Base-by-base conservation (phyloP, 2,888 invertebrate species). In the Molanna angustata region DNA sequence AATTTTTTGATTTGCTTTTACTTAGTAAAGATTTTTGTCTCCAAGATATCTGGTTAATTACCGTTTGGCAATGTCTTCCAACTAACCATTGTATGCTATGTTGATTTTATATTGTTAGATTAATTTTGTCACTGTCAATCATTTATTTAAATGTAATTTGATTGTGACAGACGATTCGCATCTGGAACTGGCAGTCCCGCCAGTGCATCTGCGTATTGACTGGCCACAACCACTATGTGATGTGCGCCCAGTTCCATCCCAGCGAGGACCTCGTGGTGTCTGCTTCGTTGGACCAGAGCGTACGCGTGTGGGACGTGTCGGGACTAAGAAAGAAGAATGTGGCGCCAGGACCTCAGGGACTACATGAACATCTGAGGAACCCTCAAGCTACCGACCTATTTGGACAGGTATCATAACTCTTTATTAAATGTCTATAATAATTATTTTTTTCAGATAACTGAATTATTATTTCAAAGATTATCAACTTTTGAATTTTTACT, bases 151-250 rank as follows among this genome's bases (percentile, higher is more conserved):
- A 35, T 35, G 6, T 35, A 4, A 13, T 33, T 9, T 2, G 18
- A 9, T 45, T 19, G n/a, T 45, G 13, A 19, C 78, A 83, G 76
- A 99, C 99, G 0, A 97, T 99, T 61, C 85, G 99, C 57, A 95
- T 99, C 65, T 99, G 99, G 99, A 99, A 99, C 70, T 99, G 99
- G 99, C 99, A 99, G 70, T 96, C 96, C 33, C 84, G 99, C 16
- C 93, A 91, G 54, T 97, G 95, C 66, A 94, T 96, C 65, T 93
- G 92, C 64, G 93, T 94, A 0, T 76, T 94, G 2, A 94, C 94
- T 0, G 99, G 99, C 0, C 99, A 99, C 76, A 98, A 98, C 72
- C 99, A 99, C 71, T 99, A 99, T 71, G 99, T 99, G 0, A 99
- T 99, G 99, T 96, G 97, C 67, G 98, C 98, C 0, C 90, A 91